These are phyloP conservation scores for Alosa alosa DNA, from an alignment of 2,113 vertebrate genomes.

Conservation along the genomic window DNA sequence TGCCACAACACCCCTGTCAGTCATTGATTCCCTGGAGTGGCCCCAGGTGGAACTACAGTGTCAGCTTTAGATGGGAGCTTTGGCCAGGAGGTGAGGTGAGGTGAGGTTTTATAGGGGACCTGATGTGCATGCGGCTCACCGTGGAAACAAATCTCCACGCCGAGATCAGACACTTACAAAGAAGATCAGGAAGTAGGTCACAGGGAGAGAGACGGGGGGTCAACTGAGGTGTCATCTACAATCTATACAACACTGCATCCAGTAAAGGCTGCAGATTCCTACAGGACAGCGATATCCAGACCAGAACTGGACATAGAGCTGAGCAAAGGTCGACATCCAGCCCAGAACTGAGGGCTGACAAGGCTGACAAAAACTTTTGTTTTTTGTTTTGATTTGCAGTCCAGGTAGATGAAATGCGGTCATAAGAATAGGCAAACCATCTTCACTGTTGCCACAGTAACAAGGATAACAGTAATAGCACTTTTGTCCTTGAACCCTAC, in stretches of 20 bases:
- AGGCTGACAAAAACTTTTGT: no score
- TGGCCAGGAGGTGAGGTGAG: not conserved
- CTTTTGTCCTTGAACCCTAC: not conserved
- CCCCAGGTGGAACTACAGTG: conserved; percentile 21
- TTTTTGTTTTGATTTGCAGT: not conserved
- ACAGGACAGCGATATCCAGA: not conserved
- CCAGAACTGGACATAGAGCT: not conserved
- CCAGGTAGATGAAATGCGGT: not conserved
- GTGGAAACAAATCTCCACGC: not conserved
- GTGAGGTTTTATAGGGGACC: not conserved
- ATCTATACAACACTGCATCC: not conserved
- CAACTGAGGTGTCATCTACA: not conserved
- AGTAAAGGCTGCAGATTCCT: not conserved
- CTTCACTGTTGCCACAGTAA: not conserved
- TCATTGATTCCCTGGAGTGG: conserved; percentile 32
- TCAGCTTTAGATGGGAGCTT: not conserved
- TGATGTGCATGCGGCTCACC: not conserved
- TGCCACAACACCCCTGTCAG: conserved; percentile 29
- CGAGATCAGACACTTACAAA: not conserved
- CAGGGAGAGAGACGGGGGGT: not conserved
- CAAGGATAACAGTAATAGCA: not conserved
- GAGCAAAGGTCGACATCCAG: not conserved
- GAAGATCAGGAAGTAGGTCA: conserved; percentile 2
- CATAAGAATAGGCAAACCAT: not conserved
- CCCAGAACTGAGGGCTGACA: not conserved